phyloP scores from a whole-genome alignment of 2,797 vertebrate species.

The Syncerus caffer region DNA sequence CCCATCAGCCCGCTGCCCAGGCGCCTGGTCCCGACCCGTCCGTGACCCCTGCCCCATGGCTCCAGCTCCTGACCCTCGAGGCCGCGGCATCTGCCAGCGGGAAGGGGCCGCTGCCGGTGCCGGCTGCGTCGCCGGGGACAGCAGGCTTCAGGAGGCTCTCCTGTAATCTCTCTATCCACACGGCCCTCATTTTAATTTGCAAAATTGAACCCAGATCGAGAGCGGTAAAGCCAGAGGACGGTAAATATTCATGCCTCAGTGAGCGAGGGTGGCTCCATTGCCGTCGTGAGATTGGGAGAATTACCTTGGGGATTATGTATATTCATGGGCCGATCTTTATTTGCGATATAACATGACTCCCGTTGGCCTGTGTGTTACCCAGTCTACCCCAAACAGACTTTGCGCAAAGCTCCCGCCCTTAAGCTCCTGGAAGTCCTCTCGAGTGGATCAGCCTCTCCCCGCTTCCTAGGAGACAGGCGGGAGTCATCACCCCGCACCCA shows the following conservation, averaged over 20 bases:
- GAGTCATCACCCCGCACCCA: not conserved
- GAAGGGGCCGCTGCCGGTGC: constrained; percentile 79
- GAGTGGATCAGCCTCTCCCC: constrained; percentile 70
- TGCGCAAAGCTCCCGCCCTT: constrained; percentile 79
- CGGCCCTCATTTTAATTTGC: constrained; percentile 88
- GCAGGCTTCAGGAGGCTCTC: constrained; percentile 82
- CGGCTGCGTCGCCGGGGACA: constrained; percentile 79
- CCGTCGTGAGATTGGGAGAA: constrained; percentile 86
- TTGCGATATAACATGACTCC: constrained; percentile 84
- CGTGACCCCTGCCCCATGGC: constrained; percentile 71
- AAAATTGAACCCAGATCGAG: constrained; percentile 88
- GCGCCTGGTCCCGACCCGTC: constrained; percentile 74
- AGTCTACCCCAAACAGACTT: constrained; percentile 81
- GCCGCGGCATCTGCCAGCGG: constrained; percentile 76
- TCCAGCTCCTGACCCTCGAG: constrained; percentile 79
- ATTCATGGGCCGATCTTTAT: constrained; percentile 87
- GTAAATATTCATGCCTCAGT: constrained; percentile 89
- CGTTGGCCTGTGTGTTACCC: constrained; percentile 79
- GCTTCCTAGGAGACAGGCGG: constrained; percentile 71
- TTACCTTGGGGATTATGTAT: constrained; percentile 88
- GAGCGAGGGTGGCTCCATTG: constrained; percentile 86
- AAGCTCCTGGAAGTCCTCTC: constrained; percentile 80
- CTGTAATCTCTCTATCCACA: constrained; percentile 88
- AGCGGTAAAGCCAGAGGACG: constrained; percentile 86
- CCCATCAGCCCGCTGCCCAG: constrained; percentile 44